Conservation (phyloP, 1,140 invertebrate species). For the Goniozus legneri region DNA sequence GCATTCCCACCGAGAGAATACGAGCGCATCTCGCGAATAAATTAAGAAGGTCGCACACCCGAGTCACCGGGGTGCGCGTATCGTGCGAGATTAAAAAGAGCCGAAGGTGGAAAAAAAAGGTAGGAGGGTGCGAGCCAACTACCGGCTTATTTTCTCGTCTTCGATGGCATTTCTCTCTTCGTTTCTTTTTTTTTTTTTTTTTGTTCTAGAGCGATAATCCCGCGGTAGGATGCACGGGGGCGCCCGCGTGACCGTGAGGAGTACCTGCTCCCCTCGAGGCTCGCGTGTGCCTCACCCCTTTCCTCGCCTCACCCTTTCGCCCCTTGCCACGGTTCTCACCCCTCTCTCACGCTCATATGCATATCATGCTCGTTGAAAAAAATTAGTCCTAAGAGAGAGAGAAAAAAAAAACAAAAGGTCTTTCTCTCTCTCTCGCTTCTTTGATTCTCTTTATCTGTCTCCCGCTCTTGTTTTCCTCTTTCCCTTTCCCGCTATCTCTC, state of each 20-base stretch:
- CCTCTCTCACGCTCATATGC: too few relatives aligned
- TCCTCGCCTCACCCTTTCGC: neutral
- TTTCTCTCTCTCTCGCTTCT: constrained; percentile 4
- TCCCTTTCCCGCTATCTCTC: constrained; percentile 6
- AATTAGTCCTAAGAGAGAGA: neutral
- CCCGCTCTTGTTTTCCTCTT: constrained; percentile 7
- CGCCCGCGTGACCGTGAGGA: constrained; percentile 19
- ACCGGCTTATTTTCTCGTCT: too few relatives aligned
- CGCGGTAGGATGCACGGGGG: constrained; percentile 17
- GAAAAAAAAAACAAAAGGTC: constrained; percentile 10
- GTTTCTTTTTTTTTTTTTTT: constrained; percentile 2
- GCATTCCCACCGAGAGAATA: too few relatives aligned
- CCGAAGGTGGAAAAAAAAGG: neutral
- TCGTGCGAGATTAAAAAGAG: neutral
- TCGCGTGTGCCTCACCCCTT: neutral
- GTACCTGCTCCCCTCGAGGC: neutral
- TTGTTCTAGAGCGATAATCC: constrained; percentile 29
- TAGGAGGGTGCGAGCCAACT: neutral
- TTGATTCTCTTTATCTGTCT: constrained; percentile 2
- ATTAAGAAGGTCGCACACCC: too few relatives aligned
- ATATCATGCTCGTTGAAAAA: constrained; percentile 16
- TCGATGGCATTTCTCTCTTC: constrained; percentile 1
- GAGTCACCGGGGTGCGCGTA: neutral
- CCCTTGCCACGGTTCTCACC: too few relatives aligned
- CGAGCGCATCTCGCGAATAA: constrained; percentile 25